Percentiles rank a stretch among this genome's conserved stretches.
Conservation (phyloP, 2,113 vertebrate genomes). For the Forbesichthys agassizii region DNA sequence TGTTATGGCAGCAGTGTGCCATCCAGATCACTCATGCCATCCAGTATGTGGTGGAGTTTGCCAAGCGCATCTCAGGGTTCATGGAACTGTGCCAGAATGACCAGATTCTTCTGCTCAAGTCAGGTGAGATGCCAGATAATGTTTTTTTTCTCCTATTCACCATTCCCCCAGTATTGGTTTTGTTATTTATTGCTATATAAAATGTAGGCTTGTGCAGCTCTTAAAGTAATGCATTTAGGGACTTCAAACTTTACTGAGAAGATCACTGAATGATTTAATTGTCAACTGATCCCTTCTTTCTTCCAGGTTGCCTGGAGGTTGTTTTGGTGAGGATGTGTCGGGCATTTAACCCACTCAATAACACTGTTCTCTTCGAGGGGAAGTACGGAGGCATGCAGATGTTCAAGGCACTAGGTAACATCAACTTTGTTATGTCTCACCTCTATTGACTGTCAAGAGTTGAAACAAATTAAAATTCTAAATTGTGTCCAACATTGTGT, state of each 20-base stretch:
- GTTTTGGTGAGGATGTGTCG: conserved; percentile 99
- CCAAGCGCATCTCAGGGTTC: conserved; percentile 98
- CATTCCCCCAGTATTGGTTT: not conserved
- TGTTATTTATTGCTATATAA: not conserved
- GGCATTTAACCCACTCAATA: conserved; percentile 98
- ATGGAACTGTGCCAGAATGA: conserved; percentile 99
- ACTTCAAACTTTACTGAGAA: too few relatives aligned
- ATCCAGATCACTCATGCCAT: conserved; percentile 99
- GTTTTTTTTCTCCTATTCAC: too few relatives aligned
- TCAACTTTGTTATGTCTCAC: not conserved
- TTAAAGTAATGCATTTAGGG: too few relatives aligned
- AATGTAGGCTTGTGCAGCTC: not conserved
- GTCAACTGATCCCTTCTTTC: conserved; percentile 2
- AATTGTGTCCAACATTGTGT: not conserved
- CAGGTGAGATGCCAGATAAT: conserved; percentile 80
- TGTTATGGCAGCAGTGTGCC: conserved; percentile 98
- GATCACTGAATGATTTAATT: not conserved
- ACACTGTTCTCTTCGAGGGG: conserved; percentile 99
- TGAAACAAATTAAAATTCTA: too few relatives aligned
- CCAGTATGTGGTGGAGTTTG: conserved; percentile 98
- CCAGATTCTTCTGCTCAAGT: conserved; percentile 98
- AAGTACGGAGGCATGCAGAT: conserved; percentile 99
- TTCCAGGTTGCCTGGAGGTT: conserved; percentile 94
- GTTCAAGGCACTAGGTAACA: conserved; percentile 95
- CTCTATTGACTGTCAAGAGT: conserved; percentile 3